These are phyloP conservation scores for Limenitis arthemis DNA, from an alignment of 2,888 invertebrate species.

Conservation along the genomic window DNA sequence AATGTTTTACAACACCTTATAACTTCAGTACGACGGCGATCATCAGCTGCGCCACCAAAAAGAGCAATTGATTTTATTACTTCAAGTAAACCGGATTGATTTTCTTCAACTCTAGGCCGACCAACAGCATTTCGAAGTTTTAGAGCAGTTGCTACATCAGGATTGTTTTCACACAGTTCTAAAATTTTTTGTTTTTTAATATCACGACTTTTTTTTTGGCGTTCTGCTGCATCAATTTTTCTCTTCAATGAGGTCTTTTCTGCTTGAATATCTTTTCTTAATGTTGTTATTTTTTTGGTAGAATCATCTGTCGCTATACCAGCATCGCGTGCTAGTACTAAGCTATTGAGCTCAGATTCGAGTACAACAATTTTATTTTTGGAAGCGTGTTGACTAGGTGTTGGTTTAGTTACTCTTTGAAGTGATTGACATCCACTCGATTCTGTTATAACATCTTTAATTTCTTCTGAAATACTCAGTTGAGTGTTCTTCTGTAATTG, in stretches of 20 bases:
- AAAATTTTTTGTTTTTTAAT: too few species aligned
- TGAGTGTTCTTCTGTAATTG: neutral
- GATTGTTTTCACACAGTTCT: neutral
- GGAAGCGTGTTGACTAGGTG: slow-evolving; percentile 13
- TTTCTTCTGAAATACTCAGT: neutral
- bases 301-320: slow-evolving; percentile 15
- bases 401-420: neutral
- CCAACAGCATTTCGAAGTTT: neutral
- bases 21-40: slow-evolving; percentile 19
- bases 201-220: too few species aligned
- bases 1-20: slow-evolving; percentile 19
- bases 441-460: neutral
- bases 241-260: too few species aligned
- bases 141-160: neutral
- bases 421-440: neutral
- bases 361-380: slow-evolving; percentile 14
- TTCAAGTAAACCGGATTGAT: slow-evolving; percentile 5
- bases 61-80: slow-evolving; percentile 9
- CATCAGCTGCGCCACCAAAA: slow-evolving; percentile 20
- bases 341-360: slow-evolving; percentile 16
- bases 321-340: slow-evolving; percentile 14
- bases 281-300: slow-evolving; percentile 13
- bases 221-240: too few species aligned
- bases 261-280: too few species aligned
- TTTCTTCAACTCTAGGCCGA: neutral